Evolutionary conservation across 1,140 invertebrate species (phyloP).

Genomic region (Brachionus paranguensis): DNA sequence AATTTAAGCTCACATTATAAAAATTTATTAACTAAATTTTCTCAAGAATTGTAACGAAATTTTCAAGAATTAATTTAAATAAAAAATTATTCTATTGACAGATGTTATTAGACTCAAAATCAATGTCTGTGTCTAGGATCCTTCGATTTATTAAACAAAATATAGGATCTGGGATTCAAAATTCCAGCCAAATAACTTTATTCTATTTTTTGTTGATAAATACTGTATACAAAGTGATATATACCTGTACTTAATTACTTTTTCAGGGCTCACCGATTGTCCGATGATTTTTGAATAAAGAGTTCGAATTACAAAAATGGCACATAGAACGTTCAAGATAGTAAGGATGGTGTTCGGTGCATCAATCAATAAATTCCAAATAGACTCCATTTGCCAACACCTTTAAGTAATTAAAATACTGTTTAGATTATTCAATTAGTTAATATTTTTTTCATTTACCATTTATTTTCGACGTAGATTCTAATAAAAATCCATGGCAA

Average conservation of each 20-base stretch:
- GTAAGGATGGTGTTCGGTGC: conserved; percentile 4
- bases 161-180: no score
- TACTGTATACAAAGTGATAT: background rate
- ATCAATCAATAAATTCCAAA: conserved; percentile 11
- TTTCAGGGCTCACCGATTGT: background rate
- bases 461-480: conserved; percentile 22
- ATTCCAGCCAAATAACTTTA: no score
- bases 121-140: no score
- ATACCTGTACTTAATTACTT: conserved; percentile 29
- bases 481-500: conserved; percentile 6
- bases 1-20: no score
- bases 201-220: no score
- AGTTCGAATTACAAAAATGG: conserved; percentile 1
- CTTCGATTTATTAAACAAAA: no score
- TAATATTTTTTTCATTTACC: background rate
- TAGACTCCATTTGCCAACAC: conserved; percentile 32
- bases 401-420: background rate
- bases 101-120: no score
- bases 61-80: no score
- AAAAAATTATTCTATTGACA: no score
- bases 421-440: background rate
- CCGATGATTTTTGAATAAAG: conserved; percentile 24
- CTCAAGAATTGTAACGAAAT: no score
- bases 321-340: background rate
- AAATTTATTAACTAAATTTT: no score